Evolutionary conservation across 2,888 invertebrate species (phyloP), one percentile per base, ranked within the genome.

Genomic region (Monoplex corrugatus): DNA sequence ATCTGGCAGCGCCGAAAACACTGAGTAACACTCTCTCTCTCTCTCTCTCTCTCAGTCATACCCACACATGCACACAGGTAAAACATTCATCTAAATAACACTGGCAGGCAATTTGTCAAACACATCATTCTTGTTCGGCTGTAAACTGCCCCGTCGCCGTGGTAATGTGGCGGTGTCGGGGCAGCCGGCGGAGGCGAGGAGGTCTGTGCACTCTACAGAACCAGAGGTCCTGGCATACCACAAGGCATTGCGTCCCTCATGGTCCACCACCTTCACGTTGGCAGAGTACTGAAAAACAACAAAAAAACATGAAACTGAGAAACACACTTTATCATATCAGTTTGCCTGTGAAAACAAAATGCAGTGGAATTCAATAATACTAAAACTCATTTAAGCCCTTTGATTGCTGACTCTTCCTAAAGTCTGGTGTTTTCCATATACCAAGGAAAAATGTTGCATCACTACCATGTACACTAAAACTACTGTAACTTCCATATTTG

Each of bases 221-320:
- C 97, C 97, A 0, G 97, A 97, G 50, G 97, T 97, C 90, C 97
- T 97, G 2, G 98, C 98, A 95, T 98, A 98, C 91, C 98, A 97
- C 95, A 98, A 96, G 93, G 98, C 98, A 72, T 98, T 98, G 92
- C 98, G 97, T 35, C 98, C 98, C 95, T 98, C 98, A 93, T 98
- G 98, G 96, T 99, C 99, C 84, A 98, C 97, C 94, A 98, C 97
- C 95, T 98, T 98, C 0, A 98, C 98, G 96, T 98, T 98, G 91
- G 98, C 99, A 96, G 98, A 98, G 96, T 99, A 98, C 99, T 99
- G 97, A 32, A 86, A 68, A 43, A 35, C 19, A 38, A 35, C 32
- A 32, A 40, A 43, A n/a, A n/a, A n/a, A n/a, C n/a, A n/a, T n/a
- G n/a, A n/a, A n/a, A n/a, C n/a, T n/a, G n/a, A n/a, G n/a, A n/a